phyloP scores from a whole-genome alignment of 2,888 invertebrate species.

The Argyresthia goedartella region DNA sequence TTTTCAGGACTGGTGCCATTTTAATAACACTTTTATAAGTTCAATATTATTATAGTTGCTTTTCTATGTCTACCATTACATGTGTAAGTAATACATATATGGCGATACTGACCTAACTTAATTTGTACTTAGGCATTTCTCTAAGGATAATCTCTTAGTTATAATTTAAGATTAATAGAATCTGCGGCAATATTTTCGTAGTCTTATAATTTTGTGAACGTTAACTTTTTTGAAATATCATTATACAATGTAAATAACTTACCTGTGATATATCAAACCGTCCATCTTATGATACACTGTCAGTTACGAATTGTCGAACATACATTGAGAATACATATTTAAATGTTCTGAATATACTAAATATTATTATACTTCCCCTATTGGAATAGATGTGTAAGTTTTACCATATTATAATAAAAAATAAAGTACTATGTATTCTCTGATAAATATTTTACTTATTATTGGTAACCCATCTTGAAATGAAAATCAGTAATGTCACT shows the following conservation, averaged over 20 bases:
- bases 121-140: no score
- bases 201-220: no score
- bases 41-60: background rate
- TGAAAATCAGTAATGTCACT: background rate
- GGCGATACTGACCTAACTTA: no score
- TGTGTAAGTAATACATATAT: no score
- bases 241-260: slow-evolving; percentile 29
- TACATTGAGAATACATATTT: no score
- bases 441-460: background rate
- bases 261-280: slow-evolving; percentile 65
- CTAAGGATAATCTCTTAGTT: background rate
- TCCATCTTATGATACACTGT: slow-evolving; percentile 32
- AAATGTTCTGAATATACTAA: no score
- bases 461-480: background rate
- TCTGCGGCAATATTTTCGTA: no score
- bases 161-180: slow-evolving; percentile 22
- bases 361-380: no score
- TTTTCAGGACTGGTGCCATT: background rate
- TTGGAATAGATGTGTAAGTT: background rate
- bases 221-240: no score
- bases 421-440: background rate
- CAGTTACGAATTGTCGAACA: background rate
- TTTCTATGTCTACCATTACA: background rate
- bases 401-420: background rate
- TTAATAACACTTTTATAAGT: background rate